Conservation (phyloP, 2,888 invertebrate species). For the Epirrhoe tristata region DNA sequence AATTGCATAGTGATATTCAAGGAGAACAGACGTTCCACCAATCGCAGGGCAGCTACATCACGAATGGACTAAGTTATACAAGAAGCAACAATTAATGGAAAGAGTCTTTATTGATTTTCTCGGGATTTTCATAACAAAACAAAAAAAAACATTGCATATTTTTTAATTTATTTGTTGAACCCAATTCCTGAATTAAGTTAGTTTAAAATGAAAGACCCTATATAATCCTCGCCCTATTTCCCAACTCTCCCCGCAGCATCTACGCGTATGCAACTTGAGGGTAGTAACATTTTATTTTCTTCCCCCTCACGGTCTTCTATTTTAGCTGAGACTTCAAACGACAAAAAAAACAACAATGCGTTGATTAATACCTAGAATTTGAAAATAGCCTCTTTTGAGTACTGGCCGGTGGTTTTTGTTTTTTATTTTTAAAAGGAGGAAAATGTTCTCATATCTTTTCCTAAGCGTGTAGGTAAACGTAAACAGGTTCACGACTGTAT, state of each 20-base stretch:
- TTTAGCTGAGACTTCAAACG: slow-evolving; percentile 73
- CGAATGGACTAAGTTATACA: too few relatives aligned
- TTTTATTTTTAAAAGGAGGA: slow-evolving; percentile 8
- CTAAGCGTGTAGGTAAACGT: background rate
- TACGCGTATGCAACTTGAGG: slow-evolving; percentile 75
- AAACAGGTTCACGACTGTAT: too few relatives aligned
- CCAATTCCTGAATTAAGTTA: too few relatives aligned
- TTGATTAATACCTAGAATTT: slow-evolving; percentile 67
- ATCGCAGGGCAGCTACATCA: too few relatives aligned
- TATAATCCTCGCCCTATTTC: slow-evolving; percentile 20
- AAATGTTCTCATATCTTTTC: background rate
- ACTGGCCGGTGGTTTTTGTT: slow-evolving; percentile 20
- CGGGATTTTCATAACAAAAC: too few relatives aligned
- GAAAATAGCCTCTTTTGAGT: slow-evolving; percentile 33
- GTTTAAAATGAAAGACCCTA: too few relatives aligned
- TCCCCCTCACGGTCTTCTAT: slow-evolving; percentile 75
- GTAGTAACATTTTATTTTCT: slow-evolving; percentile 71
- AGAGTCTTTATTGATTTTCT: too few relatives aligned
- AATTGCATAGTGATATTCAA: too few relatives aligned
- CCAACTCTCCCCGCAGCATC: slow-evolving; percentile 54
- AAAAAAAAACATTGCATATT: too few relatives aligned
- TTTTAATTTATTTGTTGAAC: too few relatives aligned
- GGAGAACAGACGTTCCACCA: too few relatives aligned
- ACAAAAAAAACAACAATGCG: slow-evolving; percentile 60
- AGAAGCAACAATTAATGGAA: too few relatives aligned